Percentiles rank a stretch among this genome's conserved stretches.
These are phyloP conservation scores for Motacilla alba DNA, from an alignment of 2,113 vertebrate species.

Conservation along the genomic window DNA sequence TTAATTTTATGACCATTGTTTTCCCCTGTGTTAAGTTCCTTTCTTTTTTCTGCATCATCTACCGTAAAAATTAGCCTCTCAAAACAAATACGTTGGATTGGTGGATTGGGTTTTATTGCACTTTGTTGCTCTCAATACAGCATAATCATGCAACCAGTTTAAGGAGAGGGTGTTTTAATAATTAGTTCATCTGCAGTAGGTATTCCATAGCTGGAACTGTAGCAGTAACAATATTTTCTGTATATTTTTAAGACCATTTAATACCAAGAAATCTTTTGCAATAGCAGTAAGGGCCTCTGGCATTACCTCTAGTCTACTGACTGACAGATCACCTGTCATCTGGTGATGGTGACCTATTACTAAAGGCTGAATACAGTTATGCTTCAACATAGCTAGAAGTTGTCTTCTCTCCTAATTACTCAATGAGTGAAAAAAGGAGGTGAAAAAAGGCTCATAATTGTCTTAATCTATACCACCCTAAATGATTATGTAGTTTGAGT, in stretches of 20 bases:
- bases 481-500: neutral
- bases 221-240: neutral
- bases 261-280: neutral
- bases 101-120: neutral
- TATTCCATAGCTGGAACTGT: neutral
- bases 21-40: neutral
- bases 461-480: neutral
- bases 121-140: neutral
- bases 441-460: neutral
- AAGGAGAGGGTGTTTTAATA: neutral
- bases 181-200: neutral
- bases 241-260: neutral
- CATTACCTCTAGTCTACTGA: neutral
- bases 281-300: neutral
- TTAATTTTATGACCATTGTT: neutral
- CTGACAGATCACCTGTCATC: neutral
- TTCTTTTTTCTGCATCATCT: neutral
- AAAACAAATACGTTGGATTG: neutral
- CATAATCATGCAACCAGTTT: neutral
- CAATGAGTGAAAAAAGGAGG: neutral
- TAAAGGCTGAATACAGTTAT: neutral
- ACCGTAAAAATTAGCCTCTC: neutral
- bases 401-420: neutral
- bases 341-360: neutral
- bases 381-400: neutral